Conservation (phyloP, 2,888 invertebrate genomes). For the Phaonia tiefii region DNA sequence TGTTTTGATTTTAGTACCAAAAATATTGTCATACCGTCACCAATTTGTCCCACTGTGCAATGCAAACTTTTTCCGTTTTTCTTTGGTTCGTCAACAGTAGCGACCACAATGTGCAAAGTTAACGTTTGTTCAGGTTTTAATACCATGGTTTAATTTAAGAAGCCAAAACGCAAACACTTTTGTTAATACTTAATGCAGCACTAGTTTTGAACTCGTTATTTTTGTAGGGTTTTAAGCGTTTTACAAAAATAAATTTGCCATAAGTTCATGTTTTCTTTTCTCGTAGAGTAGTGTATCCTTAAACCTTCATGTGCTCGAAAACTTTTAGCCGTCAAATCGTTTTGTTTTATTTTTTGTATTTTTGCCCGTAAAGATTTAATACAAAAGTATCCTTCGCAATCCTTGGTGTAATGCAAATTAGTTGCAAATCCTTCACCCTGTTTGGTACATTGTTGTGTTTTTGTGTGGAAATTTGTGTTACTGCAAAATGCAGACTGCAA, state of each 20-base stretch:
- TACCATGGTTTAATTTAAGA: conserved; percentile 33
- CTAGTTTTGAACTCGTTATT: background rate
- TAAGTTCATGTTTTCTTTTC: conserved; percentile 20
- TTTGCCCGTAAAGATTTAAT: too few relatives aligned
- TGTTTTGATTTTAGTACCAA: too few relatives aligned
- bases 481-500: background rate
- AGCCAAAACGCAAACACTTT: conserved; percentile 27
- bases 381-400: conserved; percentile 68
- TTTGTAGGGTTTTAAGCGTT: background rate
- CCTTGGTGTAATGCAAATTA: conserved; percentile 55
- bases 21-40: too few relatives aligned
- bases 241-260: conserved; percentile 2
- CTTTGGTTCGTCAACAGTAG: too few relatives aligned
- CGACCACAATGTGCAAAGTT: background rate
- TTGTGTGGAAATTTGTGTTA: conserved; percentile 21
- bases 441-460: conserved; percentile 7
- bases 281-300: background rate
- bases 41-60: too few relatives aligned
- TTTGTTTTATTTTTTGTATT: background rate
- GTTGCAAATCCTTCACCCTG: conserved; percentile 43
- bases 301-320: conserved; percentile 14
- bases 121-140: conserved; percentile 2
- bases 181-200: conserved; percentile 25
- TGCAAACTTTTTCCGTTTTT: background rate
- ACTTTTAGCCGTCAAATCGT: background rate